Base-by-base conservation (phyloP, 2,113 vertebrate species). In the Brachyhypopomus gauderio region DNA sequence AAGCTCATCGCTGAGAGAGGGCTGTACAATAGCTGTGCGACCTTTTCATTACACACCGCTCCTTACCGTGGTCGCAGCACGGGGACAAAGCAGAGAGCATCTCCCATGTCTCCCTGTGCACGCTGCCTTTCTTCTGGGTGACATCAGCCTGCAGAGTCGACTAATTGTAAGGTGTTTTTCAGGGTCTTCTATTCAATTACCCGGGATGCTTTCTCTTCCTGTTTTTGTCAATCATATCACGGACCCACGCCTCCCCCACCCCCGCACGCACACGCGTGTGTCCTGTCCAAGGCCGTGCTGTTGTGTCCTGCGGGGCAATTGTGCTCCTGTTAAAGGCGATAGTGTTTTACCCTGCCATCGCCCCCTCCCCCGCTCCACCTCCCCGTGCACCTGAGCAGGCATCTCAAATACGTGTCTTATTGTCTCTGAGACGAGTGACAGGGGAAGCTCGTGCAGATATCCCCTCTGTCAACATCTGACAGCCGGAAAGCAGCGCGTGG, bases 1-100 rank as follows among this genome's bases (percentile, higher is more conserved):
- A 58, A 58, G 63, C 69, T 72, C 86, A 88, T 88, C 87, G 88
- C 89, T 88, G 88, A 86, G 89, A 88, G 89, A 77, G 90, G 84
- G 89, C 87, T 91, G 88, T 82, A 52, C 79, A 78, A 87, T 85
- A 81, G 88, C 88, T 81, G 58, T 60, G 77, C 82, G 79, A 88
- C 89, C 88, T 88, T 91, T 90, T 89, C 90, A 91, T 90, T 78
- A 78, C 76, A 78, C 76, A 78, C n/a, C 58, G 62, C 25, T 30
- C 30, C 62, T 64, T 17, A 30, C 11, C 25, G 63, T 55, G 63
- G 63, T 66, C 48, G 63, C 76, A 69, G 76, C 4, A 48, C 25
- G 20, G 67, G 64, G 45, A 78, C 76, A 78, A 78, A 69, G 63
- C 48, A 2, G 25, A 5, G 27, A 78, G 76, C 64, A 2, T 69